These are phyloP conservation scores for Trididemnum clinides DNA, from an alignment of 23 tunicate genomes.

Conservation along the genomic window DNA sequence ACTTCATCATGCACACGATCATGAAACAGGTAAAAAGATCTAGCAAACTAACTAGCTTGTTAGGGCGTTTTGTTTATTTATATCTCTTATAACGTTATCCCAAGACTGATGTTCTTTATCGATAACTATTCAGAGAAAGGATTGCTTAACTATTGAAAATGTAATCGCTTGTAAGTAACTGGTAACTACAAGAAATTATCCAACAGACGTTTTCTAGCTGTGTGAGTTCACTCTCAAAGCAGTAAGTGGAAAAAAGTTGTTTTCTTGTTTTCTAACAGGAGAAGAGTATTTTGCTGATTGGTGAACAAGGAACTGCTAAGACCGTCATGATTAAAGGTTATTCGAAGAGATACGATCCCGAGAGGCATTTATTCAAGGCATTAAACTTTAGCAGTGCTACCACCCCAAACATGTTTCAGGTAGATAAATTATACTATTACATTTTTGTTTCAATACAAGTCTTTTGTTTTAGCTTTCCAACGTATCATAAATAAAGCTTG, in stretches of 20 bases:
- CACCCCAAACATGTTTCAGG: slow-evolving; percentile 99
- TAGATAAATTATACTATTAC: neutral
- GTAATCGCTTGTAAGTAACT: no score
- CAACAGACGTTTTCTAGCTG: no score
- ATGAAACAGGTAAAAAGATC: slow-evolving; percentile 99
- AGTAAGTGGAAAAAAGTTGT: no score
- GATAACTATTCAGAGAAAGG: no score
- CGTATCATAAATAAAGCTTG: neutral
- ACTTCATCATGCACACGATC: slow-evolving; percentile 85
- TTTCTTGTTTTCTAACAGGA: slow-evolving; percentile 36
- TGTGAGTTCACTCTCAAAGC: no score
- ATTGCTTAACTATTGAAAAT: no score
- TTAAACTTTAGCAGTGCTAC: slow-evolving; percentile 98
- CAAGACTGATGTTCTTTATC: no score
- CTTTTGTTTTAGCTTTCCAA: neutral
- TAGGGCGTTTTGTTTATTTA: no score
- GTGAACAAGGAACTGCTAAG: slow-evolving; percentile 99
- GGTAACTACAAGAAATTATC: no score
- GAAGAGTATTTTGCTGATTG: slow-evolving; percentile 95
- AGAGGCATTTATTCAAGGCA: slow-evolving; percentile 90
- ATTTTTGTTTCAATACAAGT: neutral
- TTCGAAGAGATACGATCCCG: slow-evolving; percentile 85
- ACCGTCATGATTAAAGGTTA: slow-evolving; percentile 99
- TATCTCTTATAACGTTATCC: neutral
- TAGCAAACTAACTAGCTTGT: no score